phyloP scores from a whole-genome alignment of 2,113 vertebrate species.

The Eulemur macaco region DNA sequence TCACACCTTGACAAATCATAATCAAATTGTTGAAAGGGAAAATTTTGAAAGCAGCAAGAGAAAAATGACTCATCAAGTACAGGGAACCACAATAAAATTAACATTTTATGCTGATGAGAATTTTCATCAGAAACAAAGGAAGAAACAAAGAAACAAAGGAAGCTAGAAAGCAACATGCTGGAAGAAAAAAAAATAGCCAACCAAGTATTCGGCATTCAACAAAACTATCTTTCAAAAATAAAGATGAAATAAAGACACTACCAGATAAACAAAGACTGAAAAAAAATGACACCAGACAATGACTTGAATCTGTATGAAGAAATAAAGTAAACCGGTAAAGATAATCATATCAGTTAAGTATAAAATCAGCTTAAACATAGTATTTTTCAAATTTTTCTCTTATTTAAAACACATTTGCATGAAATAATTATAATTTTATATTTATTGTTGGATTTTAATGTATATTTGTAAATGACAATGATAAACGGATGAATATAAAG shows the following conservation, averaged over 20 bases:
- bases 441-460: not conserved
- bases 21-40: conserved; percentile 16
- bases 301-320: not conserved
- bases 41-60: not conserved
- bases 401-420: not conserved
- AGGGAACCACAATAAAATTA: not conserved
- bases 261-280: not conserved
- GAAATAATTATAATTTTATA: not conserved
- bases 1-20: not conserved
- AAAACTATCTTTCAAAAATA: not conserved
- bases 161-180: not conserved
- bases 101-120: not conserved
- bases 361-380: not conserved
- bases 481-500: not conserved
- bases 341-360: not conserved
- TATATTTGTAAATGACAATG: not conserved
- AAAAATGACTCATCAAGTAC: not conserved
- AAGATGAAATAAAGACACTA: not conserved
- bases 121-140: not conserved
- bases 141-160: not conserved
- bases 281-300: not conserved
- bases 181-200: not conserved
- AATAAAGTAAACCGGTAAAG: not conserved
- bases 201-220: not conserved
- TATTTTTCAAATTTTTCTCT: not conserved